A percentile compares a stretch with the other conserved stretches of the same genome.
These are phyloP conservation scores for Epirrita christyi DNA, from an alignment of 2,888 invertebrate species.

Conservation along the genomic window DNA sequence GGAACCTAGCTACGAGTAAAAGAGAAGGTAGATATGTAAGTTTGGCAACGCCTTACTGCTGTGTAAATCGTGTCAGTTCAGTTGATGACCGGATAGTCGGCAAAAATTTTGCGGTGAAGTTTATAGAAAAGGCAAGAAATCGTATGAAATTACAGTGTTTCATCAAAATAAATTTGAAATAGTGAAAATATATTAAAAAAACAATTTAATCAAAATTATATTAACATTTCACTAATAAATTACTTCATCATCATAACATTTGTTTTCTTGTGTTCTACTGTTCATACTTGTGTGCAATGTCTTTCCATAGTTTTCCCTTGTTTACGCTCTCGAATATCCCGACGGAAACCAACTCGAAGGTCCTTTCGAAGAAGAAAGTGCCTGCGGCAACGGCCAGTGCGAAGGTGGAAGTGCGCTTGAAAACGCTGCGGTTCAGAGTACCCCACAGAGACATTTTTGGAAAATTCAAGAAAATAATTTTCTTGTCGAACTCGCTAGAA, in stretches of 20 bases:
- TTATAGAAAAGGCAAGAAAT: too few species aligned
- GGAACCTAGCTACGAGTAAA: too few species aligned
- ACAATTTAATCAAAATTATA: slow-evolving; percentile 56
- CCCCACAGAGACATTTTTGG: slow-evolving; percentile 70
- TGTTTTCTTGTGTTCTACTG: slow-evolving; percentile 48
- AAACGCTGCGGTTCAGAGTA: slow-evolving; percentile 87
- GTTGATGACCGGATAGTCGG: too few species aligned
- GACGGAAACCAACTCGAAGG: slow-evolving; percentile 87
- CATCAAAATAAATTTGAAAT: too few species aligned
- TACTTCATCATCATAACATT: slow-evolving; percentile 44
- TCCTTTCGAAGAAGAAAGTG: slow-evolving; percentile 92
- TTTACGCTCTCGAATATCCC: slow-evolving; percentile 88
- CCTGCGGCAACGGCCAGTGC: slow-evolving; percentile 87
- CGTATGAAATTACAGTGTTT: too few species aligned
- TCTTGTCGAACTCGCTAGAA: slow-evolving; percentile 31
- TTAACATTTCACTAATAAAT: slow-evolving; percentile 63
- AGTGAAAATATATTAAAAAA: too few species aligned
- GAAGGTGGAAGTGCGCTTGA: slow-evolving; percentile 93
- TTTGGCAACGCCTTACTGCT: too few species aligned
- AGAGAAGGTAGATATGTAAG: too few species aligned
- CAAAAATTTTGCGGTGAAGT: too few species aligned
- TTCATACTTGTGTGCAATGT: slow-evolving; percentile 89
- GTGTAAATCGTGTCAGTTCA: too few species aligned
- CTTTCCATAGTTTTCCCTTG: slow-evolving; percentile 92
- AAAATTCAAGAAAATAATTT: slow-evolving; percentile 43